Evolutionary conservation across 2,113 vertebrate species (phyloP).

Genomic region (Ophthalmolycus amberensis): DNA sequence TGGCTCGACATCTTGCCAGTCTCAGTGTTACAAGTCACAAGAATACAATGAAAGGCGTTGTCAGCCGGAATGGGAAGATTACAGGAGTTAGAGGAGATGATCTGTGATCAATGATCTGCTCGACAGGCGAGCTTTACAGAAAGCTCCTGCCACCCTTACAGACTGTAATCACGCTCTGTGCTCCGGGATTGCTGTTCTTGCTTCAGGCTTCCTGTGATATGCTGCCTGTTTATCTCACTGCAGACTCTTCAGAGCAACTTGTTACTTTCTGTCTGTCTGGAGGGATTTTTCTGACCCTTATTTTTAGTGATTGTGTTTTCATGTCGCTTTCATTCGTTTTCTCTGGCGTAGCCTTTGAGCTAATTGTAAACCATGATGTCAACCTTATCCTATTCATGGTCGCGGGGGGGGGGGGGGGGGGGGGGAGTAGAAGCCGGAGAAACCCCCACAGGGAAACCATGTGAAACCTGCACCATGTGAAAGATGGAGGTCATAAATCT

Average conservation of each 20-base stretch:
- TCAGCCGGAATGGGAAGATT: conserved; percentile 49
- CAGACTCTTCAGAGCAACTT: conserved; percentile 30
- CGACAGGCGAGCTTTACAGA: conserved; percentile 45
- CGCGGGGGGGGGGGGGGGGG: too few relatives aligned
- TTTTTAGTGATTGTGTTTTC: neutral
- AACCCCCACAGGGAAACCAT: too few relatives aligned
- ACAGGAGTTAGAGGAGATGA: conserved; percentile 49
- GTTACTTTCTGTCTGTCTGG: neutral
- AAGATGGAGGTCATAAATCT: too few relatives aligned
- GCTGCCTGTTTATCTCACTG: conserved; percentile 26
- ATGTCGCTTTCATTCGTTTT: too few relatives aligned
- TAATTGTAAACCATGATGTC: neutral
- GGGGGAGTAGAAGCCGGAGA: too few relatives aligned
- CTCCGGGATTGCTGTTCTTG: conserved; percentile 48
- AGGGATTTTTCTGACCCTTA: neutral
- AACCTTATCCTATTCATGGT: too few relatives aligned
- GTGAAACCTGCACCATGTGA: too few relatives aligned
- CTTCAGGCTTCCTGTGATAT: conserved; percentile 45
- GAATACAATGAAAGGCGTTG: conserved; percentile 50
- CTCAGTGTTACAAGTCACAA: neutral
- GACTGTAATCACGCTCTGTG: conserved; percentile 59
- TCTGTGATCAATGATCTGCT: conserved; percentile 48
- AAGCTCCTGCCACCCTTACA: conserved; percentile 46
- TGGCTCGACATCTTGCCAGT: conserved; percentile 27
- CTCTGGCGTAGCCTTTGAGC: neutral